phyloP scores from a whole-genome alignment of 64 coral and sea anemone species.

The Pocillopora damicornis region DNA sequence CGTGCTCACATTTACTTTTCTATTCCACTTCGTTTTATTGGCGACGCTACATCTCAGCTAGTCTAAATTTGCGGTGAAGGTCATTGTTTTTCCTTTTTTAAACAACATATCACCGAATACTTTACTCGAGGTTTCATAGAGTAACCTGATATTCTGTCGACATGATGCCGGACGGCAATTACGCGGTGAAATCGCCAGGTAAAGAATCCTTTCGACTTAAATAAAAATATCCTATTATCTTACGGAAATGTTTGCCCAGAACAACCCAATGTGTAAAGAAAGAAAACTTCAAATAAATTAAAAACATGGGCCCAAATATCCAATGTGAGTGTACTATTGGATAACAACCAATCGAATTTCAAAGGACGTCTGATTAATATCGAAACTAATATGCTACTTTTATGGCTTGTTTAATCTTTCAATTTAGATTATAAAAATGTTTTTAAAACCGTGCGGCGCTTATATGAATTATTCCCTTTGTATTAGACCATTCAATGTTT shows the following conservation, averaged over 20 bases:
- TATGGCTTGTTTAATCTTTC: background rate
- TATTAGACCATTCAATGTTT: background rate
- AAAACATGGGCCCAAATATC: background rate
- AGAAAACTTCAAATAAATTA: conserved; percentile 13
- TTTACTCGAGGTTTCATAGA: background rate
- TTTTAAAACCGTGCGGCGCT: background rate
- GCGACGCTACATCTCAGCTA: background rate
- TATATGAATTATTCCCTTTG: background rate
- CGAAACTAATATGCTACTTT: background rate
- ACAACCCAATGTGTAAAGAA: background rate
- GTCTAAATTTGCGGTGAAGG: too few relatives aligned
- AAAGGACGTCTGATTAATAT: background rate
- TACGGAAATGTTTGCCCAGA: background rate
- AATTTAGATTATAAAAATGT: conserved; percentile 17
- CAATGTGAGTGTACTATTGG: background rate
- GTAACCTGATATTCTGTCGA: background rate
- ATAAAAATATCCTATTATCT: background rate
- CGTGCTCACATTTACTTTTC: background rate
- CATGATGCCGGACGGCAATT: background rate
- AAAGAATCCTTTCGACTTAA: background rate
- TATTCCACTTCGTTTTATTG: background rate
- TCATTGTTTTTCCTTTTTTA: background rate
- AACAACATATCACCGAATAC: background rate
- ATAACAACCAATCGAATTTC: background rate
- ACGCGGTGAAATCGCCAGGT: background rate